Conservation (phyloP, 2,113 vertebrate species). For the Collichthys lucidus region DNA sequence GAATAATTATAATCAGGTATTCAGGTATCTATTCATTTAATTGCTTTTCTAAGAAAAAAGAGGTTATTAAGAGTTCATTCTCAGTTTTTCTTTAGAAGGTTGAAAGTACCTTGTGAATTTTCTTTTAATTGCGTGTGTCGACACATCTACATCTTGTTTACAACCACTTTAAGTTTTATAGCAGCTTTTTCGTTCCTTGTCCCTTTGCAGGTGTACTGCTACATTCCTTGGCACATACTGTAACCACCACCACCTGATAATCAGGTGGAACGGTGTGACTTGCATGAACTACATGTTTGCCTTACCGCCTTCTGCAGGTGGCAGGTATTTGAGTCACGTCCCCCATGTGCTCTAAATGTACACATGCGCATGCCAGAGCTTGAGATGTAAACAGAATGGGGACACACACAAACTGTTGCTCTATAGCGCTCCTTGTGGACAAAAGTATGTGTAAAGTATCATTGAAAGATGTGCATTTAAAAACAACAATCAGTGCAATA, state of each 20-base stretch:
- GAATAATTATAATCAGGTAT: neutral
- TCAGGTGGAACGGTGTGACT: neutral
- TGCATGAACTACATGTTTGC: neutral
- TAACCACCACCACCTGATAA: neutral
- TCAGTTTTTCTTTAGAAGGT: neutral
- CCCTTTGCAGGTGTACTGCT: neutral
- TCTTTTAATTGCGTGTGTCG: too few relatives aligned
- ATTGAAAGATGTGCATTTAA: neutral
- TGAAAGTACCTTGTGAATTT: neutral
- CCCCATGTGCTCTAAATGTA: neutral
- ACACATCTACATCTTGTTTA: neutral
- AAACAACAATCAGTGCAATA: neutral
- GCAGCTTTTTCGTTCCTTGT: neutral
- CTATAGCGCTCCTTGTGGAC: neutral
- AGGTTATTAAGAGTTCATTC: too few relatives aligned
- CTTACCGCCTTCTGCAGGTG: neutral
- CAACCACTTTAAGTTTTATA: neutral
- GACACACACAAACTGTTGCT: neutral
- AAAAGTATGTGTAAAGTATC: neutral
- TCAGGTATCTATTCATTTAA: neutral
- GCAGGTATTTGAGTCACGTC: neutral
- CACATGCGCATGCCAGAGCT: neutral
- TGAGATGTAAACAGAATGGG: too few relatives aligned
- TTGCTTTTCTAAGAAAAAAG: neutral
- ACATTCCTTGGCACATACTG: neutral